Evolutionary conservation across 2,113 vertebrate species (phyloP), one percentile per base, ranked within the genome.

Genomic region (Limanda limanda): DNA sequence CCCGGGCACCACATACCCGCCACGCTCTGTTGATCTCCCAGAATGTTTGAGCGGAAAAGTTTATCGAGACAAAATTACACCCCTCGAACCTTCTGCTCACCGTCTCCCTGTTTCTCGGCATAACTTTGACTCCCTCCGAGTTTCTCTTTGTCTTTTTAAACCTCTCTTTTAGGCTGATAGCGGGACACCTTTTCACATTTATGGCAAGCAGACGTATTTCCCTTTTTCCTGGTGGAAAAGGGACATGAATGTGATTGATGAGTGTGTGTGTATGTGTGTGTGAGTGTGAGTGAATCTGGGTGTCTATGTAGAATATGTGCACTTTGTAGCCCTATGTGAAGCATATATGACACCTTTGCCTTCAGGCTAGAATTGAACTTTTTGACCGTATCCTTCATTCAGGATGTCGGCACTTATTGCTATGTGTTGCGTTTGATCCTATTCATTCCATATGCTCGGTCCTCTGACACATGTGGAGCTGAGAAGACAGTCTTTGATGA

Each of bases 11-110:
- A 74, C 74, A 82, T 67, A 78, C 76, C 56, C 64, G 42, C 82
- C 70, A 84, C 73, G 82, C 88, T 87, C 86, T 82, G 84, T 70
- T 92, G 86, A 84, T 76, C 80, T 62, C 68, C 75, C 75, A 91
- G 87, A 92, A 90, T 87, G 86, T 86, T 81, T 35, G 68, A 89
- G 68, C 81, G 87, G 78, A 88, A 93, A 89, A 84, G 82, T 90
- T 88, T 91, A 90, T 88, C 81, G 42, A 72, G 80, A 79, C 75
- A 78, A 85, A 86, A 89, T 88, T 84, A 82, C 79, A 79, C 79
- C 67, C 78, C 72, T 76, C 68, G 54, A 87, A 83, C 70, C 62
- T 69, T 64, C 59, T 65, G 54, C 73, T 59, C 68, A 55, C 48
- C 68, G 58, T 57, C 62, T 65, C 61, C 60, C 18, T 17, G 2